Evolutionary conservation across 1,140 invertebrate genomes (phyloP).

Genomic region (Lepidurus arcticus): DNA sequence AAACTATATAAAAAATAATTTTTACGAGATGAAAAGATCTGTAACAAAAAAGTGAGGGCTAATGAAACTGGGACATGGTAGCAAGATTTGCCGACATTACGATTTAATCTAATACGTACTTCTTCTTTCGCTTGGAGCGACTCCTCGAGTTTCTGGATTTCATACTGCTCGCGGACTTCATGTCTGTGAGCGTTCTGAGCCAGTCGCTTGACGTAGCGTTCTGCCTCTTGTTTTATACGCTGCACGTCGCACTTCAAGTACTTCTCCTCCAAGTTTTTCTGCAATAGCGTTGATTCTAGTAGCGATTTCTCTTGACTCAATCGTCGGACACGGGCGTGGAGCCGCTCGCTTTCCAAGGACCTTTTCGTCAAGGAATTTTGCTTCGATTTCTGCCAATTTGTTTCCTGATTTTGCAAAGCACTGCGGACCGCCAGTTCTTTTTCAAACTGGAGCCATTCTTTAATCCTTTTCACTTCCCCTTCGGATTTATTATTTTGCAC

Average conservation of each 20-base stretch:
- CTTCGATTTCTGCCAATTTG: conserved; percentile 22
- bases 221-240: background rate
- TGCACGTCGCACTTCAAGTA: background rate
- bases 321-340: conserved; percentile 20
- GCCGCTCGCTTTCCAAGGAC: conserved; percentile 29
- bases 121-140: conserved; percentile 24
- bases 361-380: background rate
- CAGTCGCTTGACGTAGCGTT: conserved; percentile 12
- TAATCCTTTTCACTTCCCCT: conserved; percentile 25
- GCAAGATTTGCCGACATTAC: too few species aligned
- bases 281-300: conserved; percentile 27
- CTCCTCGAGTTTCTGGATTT: conserved; percentile 8
- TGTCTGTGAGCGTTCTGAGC: conserved; percentile 12
- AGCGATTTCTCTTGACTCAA: conserved; percentile 27
- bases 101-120: background rate
- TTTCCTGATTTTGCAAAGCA: conserved; percentile 28
- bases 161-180: background rate
- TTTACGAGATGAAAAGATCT: too few species aligned
- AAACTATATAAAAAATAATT: too few species aligned
- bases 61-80: too few species aligned
- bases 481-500: conserved; percentile 14
- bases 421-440: conserved; percentile 29
- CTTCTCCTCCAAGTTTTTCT: conserved; percentile 22
- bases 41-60: too few species aligned
- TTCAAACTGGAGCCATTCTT: conserved; percentile 31